Evolutionary conservation across 2,888 invertebrate genomes (phyloP).

Genomic region (Crematogaster levior): DNA sequence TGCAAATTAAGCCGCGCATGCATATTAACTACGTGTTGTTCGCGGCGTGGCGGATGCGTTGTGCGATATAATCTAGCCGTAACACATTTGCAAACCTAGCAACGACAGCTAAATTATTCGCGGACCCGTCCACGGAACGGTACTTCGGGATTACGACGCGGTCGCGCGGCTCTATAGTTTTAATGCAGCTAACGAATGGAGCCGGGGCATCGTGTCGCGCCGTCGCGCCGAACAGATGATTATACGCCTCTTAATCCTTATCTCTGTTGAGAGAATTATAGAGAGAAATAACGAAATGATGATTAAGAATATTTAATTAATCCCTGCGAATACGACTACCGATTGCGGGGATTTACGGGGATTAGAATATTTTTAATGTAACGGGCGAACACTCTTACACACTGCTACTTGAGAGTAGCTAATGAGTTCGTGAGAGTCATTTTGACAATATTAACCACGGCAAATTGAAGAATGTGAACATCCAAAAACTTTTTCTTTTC

Average conservation of each 20-base stretch:
- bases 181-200: conserved; percentile 56
- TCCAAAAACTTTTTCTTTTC: not conserved
- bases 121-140: conserved; percentile 67
- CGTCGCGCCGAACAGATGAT: conserved; percentile 35
- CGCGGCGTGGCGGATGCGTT: conserved; percentile 77
- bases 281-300: not conserved
- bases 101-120: conserved; percentile 72
- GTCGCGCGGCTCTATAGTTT: conserved; percentile 34
- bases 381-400: not conserved
- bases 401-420: not conserved
- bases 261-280: not conserved
- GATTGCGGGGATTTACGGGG: conserved; percentile 8
- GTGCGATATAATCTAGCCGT: conserved; percentile 75
- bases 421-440: not conserved
- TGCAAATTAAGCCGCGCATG: conserved; percentile 82
- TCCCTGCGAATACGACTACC: not conserved
- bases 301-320: conserved; percentile 33
- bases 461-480: too few species aligned
- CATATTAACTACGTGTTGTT: conserved; percentile 81
- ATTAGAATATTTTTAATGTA: conserved; percentile 1
- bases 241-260: conserved; percentile 26
- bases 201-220: conserved; percentile 20
- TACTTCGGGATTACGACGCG: conserved; percentile 57
- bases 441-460: not conserved
- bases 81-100: conserved; percentile 73